These are phyloP conservation scores for Temnothorax unifasciatus DNA, from an alignment of 2,888 invertebrate genomes.

Conservation along the genomic window DNA sequence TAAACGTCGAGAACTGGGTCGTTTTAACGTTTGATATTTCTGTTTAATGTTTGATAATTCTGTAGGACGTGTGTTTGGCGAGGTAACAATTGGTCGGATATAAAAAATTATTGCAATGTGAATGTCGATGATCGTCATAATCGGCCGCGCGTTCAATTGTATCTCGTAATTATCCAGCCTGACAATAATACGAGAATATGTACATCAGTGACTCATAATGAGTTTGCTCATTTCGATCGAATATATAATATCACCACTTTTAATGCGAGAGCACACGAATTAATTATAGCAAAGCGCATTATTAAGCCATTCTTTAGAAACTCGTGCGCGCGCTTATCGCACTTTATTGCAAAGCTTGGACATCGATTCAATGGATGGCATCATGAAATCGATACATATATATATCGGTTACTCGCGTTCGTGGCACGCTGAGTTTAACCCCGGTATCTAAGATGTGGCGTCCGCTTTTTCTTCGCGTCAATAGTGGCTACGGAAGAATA, in stretches of 20 bases:
- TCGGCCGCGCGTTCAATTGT: not conserved
- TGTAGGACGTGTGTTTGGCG: not conserved
- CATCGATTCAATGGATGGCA: slow-evolving; percentile 17
- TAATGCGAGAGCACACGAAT: slow-evolving; percentile 30
- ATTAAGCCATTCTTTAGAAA: slow-evolving; percentile 13
- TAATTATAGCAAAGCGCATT: slow-evolving; percentile 37
- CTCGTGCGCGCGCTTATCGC: slow-evolving; percentile 6
- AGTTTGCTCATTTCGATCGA: slow-evolving; percentile 33
- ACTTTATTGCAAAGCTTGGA: not conserved
- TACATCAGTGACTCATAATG: slow-evolving; percentile 75
- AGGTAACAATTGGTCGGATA: not conserved
- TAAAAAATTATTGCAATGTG: not conserved
- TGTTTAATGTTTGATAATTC: not conserved
- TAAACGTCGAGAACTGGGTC: slow-evolving; percentile 24
- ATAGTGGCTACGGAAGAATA: not conserved
- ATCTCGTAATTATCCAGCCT: slow-evolving; percentile 17
- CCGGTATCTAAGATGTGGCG: not conserved
- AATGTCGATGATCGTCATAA: slow-evolving; percentile 13
- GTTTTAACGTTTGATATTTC: slow-evolving; percentile 26
- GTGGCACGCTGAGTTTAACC: slow-evolving; percentile 3
- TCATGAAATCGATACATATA: slow-evolving; percentile 9
- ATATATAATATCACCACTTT: slow-evolving; percentile 28
- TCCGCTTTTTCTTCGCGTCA: not conserved
- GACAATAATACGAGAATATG: slow-evolving; percentile 27
- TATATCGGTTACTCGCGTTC: slow-evolving; percentile 26